Conservation (phyloP, 1,140 invertebrate species). For the Cecropterus lyciades region DNA sequence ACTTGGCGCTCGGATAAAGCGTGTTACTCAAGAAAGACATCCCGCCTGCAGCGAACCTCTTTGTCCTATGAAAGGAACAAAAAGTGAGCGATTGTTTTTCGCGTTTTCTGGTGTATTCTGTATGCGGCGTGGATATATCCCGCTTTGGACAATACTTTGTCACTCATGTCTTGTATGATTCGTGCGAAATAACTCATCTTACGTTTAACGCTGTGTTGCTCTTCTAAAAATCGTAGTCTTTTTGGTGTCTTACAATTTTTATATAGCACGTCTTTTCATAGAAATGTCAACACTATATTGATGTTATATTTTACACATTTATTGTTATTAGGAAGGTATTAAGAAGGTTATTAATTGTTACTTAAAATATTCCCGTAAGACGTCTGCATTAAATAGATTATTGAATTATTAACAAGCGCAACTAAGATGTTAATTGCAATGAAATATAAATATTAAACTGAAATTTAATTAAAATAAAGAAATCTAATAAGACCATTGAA, state of each 20-base stretch:
- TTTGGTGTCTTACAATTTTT: not conserved
- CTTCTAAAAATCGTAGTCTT: constrained; percentile 7
- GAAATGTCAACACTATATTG: too few species aligned
- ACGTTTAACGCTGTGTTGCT: not conserved
- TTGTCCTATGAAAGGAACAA: constrained; percentile 54
- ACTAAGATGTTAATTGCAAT: too few species aligned
- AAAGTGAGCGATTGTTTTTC: constrained; percentile 67
- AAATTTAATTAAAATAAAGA: too few species aligned
- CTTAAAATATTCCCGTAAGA: too few species aligned
- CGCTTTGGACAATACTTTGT: constrained; percentile 35
- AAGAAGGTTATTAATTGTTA: too few species aligned
- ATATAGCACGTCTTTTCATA: not conserved
- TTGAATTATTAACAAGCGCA: too few species aligned
- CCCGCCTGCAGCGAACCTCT: constrained; percentile 56
- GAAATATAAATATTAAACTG: too few species aligned
- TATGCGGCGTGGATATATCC: constrained; percentile 32
- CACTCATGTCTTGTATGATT: constrained; percentile 25
- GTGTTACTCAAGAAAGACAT: constrained; percentile 59
- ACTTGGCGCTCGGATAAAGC: constrained; percentile 49
- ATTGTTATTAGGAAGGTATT: too few species aligned
- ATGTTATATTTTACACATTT: too few species aligned
- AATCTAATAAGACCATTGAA: too few species aligned
- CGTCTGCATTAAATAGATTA: too few species aligned
- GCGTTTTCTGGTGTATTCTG: constrained; percentile 50
- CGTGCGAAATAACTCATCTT: constrained; percentile 21